Evolutionary conservation across 2,797 vertebrate species (phyloP), one percentile per base, ranked within the genome.

Genomic region (Pipistrellus kuhlii): DNA sequence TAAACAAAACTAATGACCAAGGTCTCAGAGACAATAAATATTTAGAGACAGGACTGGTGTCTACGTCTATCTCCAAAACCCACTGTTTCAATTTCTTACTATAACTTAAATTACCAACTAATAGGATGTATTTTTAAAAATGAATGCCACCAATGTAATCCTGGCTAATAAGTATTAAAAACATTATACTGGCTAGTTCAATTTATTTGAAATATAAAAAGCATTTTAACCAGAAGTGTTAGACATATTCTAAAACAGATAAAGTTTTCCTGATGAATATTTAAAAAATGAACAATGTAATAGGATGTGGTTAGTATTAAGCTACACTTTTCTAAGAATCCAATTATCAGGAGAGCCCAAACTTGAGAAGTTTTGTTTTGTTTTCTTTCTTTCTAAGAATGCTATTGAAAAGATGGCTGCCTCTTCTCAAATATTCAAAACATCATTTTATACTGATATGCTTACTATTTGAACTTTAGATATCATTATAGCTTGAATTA

Each of bases 121-220:
- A 53, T 77, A 71, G 10, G 41, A 17, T 21, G 32, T 44, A 59
- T 14, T 73, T 73, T 44, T 25, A 76, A 76, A 95, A 90, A 78
- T 0, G 2, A 93, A 93, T 64, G 21, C 30, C 15, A 80, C 15
- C 38, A 88, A 23, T 38, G 18, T 55, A 91, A 91, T 83, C 21
- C 30, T n/a, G 25, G 64, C 38, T 85, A 11, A 82, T 76, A 62
- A 64, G 10, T 51, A 8, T 91, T 57, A 78, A 55, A 72, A 44
- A 73, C 51, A 66, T 17, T 78, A 76, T 30, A 85, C 4, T 30
- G 8, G 25, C 23, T 72, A 77, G 83, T n/a, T 87, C 9, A 62
- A 44, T 55, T 59, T 91, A 94, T 57, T 84, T 91, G 21, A 89
- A 95, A 80, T 18, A 83, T 32, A 93, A 75, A 90, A 83, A 46